Conservation (phyloP, 1,140 invertebrate genomes). For the Heterodera schachtii region DNA sequence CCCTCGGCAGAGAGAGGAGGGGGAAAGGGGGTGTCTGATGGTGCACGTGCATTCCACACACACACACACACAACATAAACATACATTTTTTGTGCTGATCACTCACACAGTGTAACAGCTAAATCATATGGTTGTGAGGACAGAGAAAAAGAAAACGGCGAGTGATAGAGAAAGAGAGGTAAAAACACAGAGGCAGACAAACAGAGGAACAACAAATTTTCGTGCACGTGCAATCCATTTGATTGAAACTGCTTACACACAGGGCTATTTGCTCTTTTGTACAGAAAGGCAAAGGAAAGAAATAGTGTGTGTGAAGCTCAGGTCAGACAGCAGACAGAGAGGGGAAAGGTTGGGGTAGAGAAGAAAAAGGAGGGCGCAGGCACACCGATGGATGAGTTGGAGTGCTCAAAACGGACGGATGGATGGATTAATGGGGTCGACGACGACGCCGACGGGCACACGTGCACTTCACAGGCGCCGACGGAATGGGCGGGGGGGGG, state of each 20-base stretch:
- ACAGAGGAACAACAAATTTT: too few relatives aligned
- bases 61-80: background rate
- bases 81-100: background rate
- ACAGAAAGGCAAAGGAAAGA: background rate
- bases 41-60: background rate
- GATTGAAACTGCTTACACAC: background rate
- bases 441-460: background rate
- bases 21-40: too few relatives aligned
- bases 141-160: background rate
- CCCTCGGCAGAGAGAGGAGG: too few relatives aligned
- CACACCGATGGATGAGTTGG: background rate
- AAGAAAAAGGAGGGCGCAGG: too few relatives aligned
- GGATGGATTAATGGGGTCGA: background rate
- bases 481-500: too few relatives aligned
- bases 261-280: too few relatives aligned
- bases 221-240: background rate
- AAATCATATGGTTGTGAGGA: background rate
- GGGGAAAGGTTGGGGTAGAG: too few relatives aligned
- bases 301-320: background rate
- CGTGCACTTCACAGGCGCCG: background rate
- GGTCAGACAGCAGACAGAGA: background rate
- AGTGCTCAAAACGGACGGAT: too few relatives aligned
- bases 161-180: background rate
- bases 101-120: background rate
- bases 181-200: background rate